Evolutionary conservation across 35 echinoderm and acorn worm genomes (phyloP).

Genomic region (Stichopus chloronotus): DNA sequence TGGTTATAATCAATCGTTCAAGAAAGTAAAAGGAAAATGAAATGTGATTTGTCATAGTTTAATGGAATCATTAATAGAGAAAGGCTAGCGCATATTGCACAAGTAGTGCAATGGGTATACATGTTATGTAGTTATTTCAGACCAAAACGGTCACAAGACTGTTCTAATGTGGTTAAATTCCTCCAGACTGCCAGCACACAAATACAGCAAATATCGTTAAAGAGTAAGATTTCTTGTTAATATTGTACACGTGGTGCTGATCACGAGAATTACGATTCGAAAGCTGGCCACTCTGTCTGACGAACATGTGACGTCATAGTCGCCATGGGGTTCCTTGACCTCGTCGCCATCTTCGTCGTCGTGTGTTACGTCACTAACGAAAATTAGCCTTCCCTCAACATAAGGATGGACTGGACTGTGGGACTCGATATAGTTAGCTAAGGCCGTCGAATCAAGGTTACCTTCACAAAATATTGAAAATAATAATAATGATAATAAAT

Average conservation of each 20-base stretch:
- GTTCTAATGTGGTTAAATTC: no score
- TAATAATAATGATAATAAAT: background rate
- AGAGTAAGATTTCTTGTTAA: background rate
- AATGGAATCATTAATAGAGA: no score
- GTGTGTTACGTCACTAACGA: constrained; percentile 31
- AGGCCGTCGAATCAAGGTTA: constrained; percentile 58
- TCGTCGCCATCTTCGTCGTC: background rate
- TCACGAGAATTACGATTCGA: background rate
- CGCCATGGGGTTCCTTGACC: background rate
- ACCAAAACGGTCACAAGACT: no score
- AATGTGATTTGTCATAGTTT: no score
- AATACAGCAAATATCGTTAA: background rate
- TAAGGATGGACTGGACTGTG: constrained; percentile 46
- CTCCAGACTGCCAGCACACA: no score
- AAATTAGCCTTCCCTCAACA: constrained; percentile 53
- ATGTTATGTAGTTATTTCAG: no score
- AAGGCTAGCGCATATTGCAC: no score
- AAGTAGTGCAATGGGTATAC: no score
- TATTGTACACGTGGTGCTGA: background rate
- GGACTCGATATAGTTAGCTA: constrained; percentile 48
- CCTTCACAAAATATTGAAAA: constrained; percentile 19
- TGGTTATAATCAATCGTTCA: no score
- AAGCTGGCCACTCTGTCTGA: background rate
- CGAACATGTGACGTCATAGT: background rate
- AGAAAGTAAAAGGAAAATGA: no score